These are phyloP conservation scores for Nasua narica DNA, from an alignment of 2,797 vertebrate species.

Conservation along the genomic window DNA sequence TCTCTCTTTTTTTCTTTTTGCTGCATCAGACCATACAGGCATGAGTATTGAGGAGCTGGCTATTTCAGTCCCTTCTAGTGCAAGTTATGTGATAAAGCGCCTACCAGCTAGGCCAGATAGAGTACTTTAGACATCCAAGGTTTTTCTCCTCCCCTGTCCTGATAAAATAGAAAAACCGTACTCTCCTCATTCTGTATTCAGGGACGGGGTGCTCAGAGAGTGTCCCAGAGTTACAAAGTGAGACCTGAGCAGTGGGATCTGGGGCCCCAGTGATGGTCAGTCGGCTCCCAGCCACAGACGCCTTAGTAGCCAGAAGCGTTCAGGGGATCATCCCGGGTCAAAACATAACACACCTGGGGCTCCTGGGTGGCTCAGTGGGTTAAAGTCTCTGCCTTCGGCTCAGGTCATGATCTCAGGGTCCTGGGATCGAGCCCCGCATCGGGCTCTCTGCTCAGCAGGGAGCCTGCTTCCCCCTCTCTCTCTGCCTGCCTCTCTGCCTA, in stretches of 20 bases:
- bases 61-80: not conserved
- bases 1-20: not conserved
- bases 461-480: no score
- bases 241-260: not conserved
- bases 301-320: not conserved
- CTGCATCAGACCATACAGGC: constrained; percentile 27
- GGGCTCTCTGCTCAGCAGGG: no score
- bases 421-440: no score
- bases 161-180: not conserved
- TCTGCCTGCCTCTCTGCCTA: no score
- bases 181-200: not conserved
- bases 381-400: no score
- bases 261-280: not conserved
- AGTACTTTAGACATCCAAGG: not conserved
- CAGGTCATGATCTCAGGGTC: no score
- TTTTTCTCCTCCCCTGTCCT: not conserved
- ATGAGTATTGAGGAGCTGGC: not conserved
- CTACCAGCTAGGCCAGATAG: not conserved
- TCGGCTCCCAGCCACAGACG: not conserved
- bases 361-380: no score
- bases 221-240: not conserved
- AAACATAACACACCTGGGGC: not conserved
- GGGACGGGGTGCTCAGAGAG: not conserved
- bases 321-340: not conserved
- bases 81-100: constrained; percentile 25